Evolutionary conservation across 2,113 vertebrate genomes (phyloP).

Genomic region (Gambusia holbrooki): DNA sequence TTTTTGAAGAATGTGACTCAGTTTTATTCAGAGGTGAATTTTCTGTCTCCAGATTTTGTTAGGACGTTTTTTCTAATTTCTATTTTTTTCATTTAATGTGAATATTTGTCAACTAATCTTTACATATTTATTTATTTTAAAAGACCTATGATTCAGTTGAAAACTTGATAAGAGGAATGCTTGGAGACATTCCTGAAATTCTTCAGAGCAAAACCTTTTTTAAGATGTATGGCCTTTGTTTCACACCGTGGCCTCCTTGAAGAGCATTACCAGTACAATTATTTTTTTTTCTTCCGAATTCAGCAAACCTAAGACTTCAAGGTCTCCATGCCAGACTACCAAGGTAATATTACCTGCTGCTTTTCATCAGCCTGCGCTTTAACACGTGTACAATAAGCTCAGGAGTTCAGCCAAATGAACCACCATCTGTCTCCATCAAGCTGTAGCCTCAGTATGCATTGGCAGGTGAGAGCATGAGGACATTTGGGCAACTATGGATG

Average conservation of each 20-base stretch:
- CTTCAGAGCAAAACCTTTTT: not conserved
- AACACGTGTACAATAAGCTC: conserved; percentile 1
- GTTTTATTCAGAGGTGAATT: too few relatives aligned
- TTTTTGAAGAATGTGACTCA: too few relatives aligned
- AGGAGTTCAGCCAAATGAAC: conserved; percentile 20
- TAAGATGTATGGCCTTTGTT: not conserved
- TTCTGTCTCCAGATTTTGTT: too few relatives aligned
- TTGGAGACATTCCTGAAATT: not conserved
- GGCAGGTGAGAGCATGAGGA: conserved; percentile 5
- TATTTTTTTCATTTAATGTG: too few relatives aligned
- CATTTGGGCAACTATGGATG: not conserved
- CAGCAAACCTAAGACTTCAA: not conserved
- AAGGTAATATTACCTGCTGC: conserved; percentile 23
- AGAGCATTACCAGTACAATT: conserved; percentile 10
- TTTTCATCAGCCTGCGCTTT: conserved; percentile 23
- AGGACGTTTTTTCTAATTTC: too few relatives aligned
- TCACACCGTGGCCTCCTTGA: not conserved
- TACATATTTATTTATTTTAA: too few relatives aligned
- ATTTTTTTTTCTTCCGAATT: conserved; percentile 14
- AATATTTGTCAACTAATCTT: too few relatives aligned
- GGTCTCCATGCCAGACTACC: conserved; percentile 8
- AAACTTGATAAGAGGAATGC: too few relatives aligned
- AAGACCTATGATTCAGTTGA: too few relatives aligned
- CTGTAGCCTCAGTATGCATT: not conserved
- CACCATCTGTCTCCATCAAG: conserved; percentile 3